Percentiles rank a stretch among this genome's conserved stretches.
phyloP scores from a whole-genome alignment of 2,113 vertebrate genomes.

The Albula goreensis region DNA sequence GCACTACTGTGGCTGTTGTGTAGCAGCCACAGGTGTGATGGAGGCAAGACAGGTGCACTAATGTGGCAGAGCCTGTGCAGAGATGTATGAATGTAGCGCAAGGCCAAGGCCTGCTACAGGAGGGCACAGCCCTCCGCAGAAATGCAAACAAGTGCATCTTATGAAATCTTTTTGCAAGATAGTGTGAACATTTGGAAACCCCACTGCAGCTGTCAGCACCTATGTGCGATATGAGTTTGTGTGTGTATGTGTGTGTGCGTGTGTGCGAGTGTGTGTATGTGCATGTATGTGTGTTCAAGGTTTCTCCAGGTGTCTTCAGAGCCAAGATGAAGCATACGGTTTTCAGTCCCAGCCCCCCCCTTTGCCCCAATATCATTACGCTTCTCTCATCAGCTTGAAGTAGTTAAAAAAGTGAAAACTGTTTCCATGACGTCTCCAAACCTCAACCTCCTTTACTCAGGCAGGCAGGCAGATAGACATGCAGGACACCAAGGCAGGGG shows the following conservation, averaged over 20 bases:
- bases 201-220: constrained; percentile 58
- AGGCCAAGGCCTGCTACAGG: not conserved
- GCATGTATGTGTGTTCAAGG: constrained; percentile 1
- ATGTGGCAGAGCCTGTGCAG: no score
- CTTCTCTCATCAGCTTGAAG: constrained; percentile 36
- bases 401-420: constrained; percentile 47
- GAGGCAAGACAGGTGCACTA: no score
- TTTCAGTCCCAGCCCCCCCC: not conserved
- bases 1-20: no score
- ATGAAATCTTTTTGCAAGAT: constrained; percentile 69
- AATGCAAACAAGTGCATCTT: constrained; percentile 29
- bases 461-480: not conserved
- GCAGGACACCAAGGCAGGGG: no score
- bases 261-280: constrained; percentile 8
- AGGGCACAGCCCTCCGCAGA: no score
- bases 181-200: constrained; percentile 54
- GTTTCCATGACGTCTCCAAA: constrained; percentile 55
- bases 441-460: constrained; percentile 28
- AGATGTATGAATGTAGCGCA: no score
- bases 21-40: no score
- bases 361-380: constrained; percentile 18
- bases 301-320: constrained; percentile 46
- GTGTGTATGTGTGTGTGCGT: constrained; percentile 12
- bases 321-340: constrained; percentile 39
- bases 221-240: constrained; percentile 15